A percentile compares a stretch with the other conserved stretches of the same genome.
Evolutionary conservation across 37 sponge, comb jelly and placozoan genomes (phyloP).

Genomic region (Axinella damicornis): DNA sequence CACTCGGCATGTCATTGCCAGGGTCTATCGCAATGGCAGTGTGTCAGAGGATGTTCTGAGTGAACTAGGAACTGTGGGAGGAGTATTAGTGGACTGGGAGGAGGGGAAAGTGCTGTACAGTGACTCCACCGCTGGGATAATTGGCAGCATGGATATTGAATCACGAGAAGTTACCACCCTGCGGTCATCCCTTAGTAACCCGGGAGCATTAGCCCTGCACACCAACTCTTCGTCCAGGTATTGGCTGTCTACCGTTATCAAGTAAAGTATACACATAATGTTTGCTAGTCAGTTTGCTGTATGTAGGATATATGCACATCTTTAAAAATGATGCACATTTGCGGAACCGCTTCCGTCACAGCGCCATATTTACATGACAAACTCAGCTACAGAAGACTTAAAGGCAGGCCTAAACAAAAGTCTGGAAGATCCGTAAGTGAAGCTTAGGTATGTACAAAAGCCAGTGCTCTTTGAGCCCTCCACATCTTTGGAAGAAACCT

Average conservation of each 20-base stretch:
- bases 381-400: too few species aligned
- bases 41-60: neutral
- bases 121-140: conserved; percentile 1
- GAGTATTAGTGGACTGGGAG: conserved; percentile 14
- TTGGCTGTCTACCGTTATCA: neutral
- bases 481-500: too few species aligned
- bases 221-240: neutral
- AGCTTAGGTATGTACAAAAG: too few species aligned
- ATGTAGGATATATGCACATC: too few species aligned
- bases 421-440: too few species aligned
- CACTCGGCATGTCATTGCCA: neutral
- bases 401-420: too few species aligned
- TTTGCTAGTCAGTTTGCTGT: too few species aligned
- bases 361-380: too few species aligned
- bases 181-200: neutral
- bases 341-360: too few species aligned
- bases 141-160: neutral
- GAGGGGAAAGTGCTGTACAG: conserved; percentile 12
- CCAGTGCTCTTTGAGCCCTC: too few species aligned
- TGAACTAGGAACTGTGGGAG: neutral
- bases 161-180: neutral
- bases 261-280: neutral
- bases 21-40: neutral
- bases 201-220: conserved; percentile 2
- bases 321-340: too few species aligned